phyloP scores from a whole-genome alignment of 2,797 vertebrate species.

The Macrochelys suwanniensis region DNA sequence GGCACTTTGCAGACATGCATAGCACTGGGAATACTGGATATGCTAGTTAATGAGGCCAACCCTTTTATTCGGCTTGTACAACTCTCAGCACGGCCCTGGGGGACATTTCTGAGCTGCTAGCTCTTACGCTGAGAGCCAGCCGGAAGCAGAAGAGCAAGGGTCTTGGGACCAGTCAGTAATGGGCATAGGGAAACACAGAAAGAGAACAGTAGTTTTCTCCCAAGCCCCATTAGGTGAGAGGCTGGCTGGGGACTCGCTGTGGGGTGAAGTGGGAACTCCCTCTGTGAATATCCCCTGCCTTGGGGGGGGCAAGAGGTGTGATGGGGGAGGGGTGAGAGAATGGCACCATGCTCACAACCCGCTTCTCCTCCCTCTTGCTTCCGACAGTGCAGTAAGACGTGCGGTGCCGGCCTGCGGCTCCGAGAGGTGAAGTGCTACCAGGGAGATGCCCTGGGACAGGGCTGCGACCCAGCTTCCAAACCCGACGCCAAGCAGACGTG shows the following conservation, averaged over 20 bases:
- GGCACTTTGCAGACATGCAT: background rate
- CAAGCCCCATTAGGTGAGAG: rapidly evolving
- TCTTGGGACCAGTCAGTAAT: background rate
- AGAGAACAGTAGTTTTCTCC: background rate
- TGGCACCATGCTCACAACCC: background rate
- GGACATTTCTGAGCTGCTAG: background rate
- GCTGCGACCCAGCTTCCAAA: constrained; percentile 83
- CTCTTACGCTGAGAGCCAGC: background rate
- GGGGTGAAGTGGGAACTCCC: background rate
- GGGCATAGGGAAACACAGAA: background rate
- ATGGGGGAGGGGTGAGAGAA: background rate
- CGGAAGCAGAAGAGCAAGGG: no score
- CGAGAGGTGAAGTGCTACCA: constrained; percentile 91
- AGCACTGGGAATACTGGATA: background rate
- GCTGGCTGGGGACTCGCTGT: background rate
- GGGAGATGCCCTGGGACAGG: constrained; percentile 86
- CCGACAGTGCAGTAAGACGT: constrained; percentile 90
- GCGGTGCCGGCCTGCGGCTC: constrained; percentile 85
- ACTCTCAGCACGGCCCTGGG: background rate
- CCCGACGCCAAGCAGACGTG: constrained; percentile 86
- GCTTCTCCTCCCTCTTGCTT: background rate
- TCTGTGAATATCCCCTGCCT: background rate
- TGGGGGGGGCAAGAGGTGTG: background rate
- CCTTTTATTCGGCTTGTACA: background rate
- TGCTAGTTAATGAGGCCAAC: background rate